A percentile compares a stretch with the other conserved stretches of the same genome.
These are phyloP conservation scores for Yponomeuta evonymella DNA, from an alignment of 2,888 invertebrate genomes.

Conservation along the genomic window DNA sequence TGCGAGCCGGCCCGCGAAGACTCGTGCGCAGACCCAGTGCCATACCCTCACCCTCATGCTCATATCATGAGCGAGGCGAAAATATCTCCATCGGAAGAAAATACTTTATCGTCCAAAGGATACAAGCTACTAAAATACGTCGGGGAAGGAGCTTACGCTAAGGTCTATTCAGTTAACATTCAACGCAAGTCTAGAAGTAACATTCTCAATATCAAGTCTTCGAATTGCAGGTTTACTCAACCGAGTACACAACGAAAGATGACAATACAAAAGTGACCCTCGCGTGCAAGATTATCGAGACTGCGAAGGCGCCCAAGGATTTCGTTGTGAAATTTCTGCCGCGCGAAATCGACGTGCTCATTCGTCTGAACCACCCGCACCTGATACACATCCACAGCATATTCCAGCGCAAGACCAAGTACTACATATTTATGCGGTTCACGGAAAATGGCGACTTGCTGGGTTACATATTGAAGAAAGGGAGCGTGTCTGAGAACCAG, in stretches of 20 bases:
- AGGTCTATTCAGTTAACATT: constrained; percentile 59
- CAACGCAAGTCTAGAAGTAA: background rate
- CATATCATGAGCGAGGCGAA: constrained; percentile 63
- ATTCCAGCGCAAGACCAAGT: constrained; percentile 81
- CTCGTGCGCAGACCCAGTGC: constrained; percentile 29
- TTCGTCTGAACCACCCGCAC: constrained; percentile 85
- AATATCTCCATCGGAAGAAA: constrained; percentile 63
- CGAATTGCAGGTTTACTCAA: constrained; percentile 52
- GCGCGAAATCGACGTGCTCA: constrained; percentile 86
- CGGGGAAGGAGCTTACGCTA: constrained; percentile 88
- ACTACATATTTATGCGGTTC: constrained; percentile 86
- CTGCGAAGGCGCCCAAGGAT: constrained; percentile 83
- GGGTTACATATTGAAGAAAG: constrained; percentile 82
- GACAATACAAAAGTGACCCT: constrained; percentile 48
- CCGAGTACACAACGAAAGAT: constrained; percentile 52
- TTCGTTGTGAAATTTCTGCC: constrained; percentile 89
- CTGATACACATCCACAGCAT: constrained; percentile 87
- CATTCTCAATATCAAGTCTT: background rate
- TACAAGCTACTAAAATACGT: constrained; percentile 79
- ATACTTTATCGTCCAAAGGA: constrained; percentile 70
- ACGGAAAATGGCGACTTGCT: constrained; percentile 88
- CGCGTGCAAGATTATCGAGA: constrained; percentile 86
- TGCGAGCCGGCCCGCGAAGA: constrained; percentile 24
- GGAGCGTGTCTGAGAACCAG: constrained; percentile 81
- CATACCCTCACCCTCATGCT: constrained; percentile 36